Evolutionary conservation across 1,140 invertebrate species (phyloP), one percentile per base, ranked within the genome.

Genomic region (Rhyzopertha dominica): DNA sequence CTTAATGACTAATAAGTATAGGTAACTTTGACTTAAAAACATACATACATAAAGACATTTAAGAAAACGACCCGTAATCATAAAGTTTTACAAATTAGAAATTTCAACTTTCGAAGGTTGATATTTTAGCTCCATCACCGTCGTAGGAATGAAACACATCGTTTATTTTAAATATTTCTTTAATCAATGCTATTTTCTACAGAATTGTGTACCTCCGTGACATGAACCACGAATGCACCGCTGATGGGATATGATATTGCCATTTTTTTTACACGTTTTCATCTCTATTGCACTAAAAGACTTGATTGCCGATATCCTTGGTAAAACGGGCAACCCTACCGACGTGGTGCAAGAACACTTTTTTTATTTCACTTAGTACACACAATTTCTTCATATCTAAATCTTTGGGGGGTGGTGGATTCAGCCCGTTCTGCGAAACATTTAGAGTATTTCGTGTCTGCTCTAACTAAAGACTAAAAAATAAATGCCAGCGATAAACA

Each of bases 111-210:
- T n/a, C n/a, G n/a, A n/a, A n/a, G n/a, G n/a, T n/a, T n/a, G n/a
- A n/a, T n/a, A n/a, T n/a, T n/a, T 66, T 3, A 65, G 66, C 32
- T 47, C 54, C 1, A 62, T 61, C 4, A 68, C 48, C 4, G 65
- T 54, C 13, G 51, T 48, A 13, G 5, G 16, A 30, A 30, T 1
- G 2, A 30, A 5, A 30, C 19, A 12, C 18, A 25, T 34, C 34
- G 31, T 32, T 13, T 59, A 61, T 54, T 61, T 59, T 59, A 47
- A 59, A 61, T 59, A 56, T 59, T 62, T 64, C 49, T 62, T 62
- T 64, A 64, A 64, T 64, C 59, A 62, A 64, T 52, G 53, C 62
- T 63, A 62, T 64, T 53, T 46, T 54, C 59, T 64, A 64, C 59
- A 62, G 54, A 59, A 56, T 55, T 57, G 59, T 61, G 58, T 64